Base-by-base conservation (phyloP, 2,797 vertebrate species). In the Anabacerthia variegaticeps region DNA sequence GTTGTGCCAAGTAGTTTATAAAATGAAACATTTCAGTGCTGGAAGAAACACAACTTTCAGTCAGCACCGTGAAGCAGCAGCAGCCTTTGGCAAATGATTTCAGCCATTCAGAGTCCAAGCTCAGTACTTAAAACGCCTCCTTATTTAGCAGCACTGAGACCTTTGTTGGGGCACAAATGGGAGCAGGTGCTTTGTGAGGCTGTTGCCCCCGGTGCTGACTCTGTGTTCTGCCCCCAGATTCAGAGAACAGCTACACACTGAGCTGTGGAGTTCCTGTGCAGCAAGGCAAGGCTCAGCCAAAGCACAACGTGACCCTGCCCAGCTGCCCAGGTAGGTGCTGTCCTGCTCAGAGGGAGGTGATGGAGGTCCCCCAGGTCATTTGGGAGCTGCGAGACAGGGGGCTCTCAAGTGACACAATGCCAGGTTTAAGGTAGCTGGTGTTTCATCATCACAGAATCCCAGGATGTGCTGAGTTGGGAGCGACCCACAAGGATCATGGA, bases 231-330 rank as follows among this genome's bases (percentile, higher is more conserved):
- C 65, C 79, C 89, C 54, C 97, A 99, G 99, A 99, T 97, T 99
- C 99, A 0, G 99, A 99, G 93, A 99, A 98, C 97, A 99, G 99
- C 97, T 99, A 99, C 97, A 97, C 98, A 0, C 97, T 99, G 94
- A 99, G 98, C 97, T 99, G 99, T 2, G 99, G 99, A 0, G 72
- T 99, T 18, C 98, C 99, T 0, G 89, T 98, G 46, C 98, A 98
- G 74, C 97, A 98, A 39, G 97, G 98, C 95, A 99, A 98, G 98
- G 91, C 85, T 1, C 97, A 93, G 12, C 98, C 97, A 76, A 98
- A 98, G 82, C 98, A 95, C 93, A 99, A 99, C 4, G 23, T 59
- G 7, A 98, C 97, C 10, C 83, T 96, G 81, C 97, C 97, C 78
- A 96, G 97, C 96, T 99, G 99, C 48, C 89, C 98, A 96, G 99